These are phyloP conservation scores for Coregonus clupeaformis DNA, from an alignment of 2,113 vertebrate species.

Conservation along the genomic window DNA sequence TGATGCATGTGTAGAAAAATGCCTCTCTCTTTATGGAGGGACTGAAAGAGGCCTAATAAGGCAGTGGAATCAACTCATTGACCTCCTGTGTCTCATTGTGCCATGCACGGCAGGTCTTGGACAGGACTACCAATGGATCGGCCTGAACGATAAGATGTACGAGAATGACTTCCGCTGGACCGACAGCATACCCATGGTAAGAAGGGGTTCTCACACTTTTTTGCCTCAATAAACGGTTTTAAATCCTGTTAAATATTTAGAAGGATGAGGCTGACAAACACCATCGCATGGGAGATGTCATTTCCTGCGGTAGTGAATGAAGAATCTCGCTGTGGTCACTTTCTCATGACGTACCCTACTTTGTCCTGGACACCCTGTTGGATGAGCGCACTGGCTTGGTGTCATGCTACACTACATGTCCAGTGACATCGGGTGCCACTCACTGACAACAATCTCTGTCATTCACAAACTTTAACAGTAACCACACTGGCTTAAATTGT, in stretches of 20 bases:
- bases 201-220: constrained; percentile 48
- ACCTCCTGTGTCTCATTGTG: constrained; percentile 51
- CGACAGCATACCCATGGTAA: constrained; percentile 89
- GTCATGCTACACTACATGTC: neutral
- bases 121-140: constrained; percentile 98
- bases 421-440: no score
- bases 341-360: constrained; percentile 23
- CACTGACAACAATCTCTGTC: no score
- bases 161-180: constrained; percentile 97
- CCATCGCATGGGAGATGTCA: constrained; percentile 21
- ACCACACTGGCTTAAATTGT: no score
- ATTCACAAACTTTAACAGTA: no score
- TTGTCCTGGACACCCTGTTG: constrained; percentile 22
- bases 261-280: constrained; percentile 34
- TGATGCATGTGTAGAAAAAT: constrained; percentile 50
- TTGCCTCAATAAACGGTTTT: constrained; percentile 51
- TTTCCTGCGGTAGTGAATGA: constrained; percentile 5
- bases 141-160: constrained; percentile 98
- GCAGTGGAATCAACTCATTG: constrained; percentile 41
- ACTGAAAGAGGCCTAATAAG: constrained; percentile 46
- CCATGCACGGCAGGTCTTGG: constrained; percentile 80
- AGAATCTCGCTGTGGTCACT: constrained; percentile 14
- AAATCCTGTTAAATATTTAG: constrained; percentile 55
- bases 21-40: constrained; percentile 24
- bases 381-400: constrained; percentile 11